Evolutionary conservation across 2,113 vertebrate genomes (phyloP).

Genomic region (Callipepla californica): DNA sequence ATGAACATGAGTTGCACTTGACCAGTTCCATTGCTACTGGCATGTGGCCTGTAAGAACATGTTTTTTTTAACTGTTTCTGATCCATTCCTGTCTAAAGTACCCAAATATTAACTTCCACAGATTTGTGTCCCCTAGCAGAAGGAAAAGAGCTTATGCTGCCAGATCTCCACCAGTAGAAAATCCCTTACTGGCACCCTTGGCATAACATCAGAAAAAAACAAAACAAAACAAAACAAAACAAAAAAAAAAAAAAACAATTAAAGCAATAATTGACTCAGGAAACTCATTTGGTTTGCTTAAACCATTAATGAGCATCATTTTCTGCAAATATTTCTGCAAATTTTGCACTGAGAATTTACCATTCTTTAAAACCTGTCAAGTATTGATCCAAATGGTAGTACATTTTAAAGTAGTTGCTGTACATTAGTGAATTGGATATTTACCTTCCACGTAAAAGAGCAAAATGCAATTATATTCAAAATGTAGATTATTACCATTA

Average conservation of each 20-base stretch:
- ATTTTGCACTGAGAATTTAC: background rate
- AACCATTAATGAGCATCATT: background rate
- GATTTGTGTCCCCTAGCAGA: background rate
- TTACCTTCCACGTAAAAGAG: background rate
- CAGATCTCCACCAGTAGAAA: background rate
- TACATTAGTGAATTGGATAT: background rate
- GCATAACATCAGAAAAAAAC: background rate
- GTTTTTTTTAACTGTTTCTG: background rate
- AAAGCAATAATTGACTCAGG: background rate
- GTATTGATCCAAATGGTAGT: background rate
- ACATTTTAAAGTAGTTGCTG: background rate
- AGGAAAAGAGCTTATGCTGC: background rate
- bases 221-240: too few relatives aligned
- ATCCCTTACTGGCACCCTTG: background rate
- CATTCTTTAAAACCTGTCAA: background rate
- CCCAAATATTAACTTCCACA: background rate
- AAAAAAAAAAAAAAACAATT: too few relatives aligned
- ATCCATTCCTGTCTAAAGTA: background rate
- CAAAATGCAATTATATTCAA: background rate
- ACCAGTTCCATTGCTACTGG: background rate
- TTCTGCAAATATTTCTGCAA: background rate
- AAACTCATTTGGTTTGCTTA: background rate
- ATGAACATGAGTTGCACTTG: fast-evolving
- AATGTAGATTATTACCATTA: background rate
- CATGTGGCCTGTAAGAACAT: background rate